Conservation (phyloP, 1,140 invertebrate species). For the Streblospio benedicti region DNA sequence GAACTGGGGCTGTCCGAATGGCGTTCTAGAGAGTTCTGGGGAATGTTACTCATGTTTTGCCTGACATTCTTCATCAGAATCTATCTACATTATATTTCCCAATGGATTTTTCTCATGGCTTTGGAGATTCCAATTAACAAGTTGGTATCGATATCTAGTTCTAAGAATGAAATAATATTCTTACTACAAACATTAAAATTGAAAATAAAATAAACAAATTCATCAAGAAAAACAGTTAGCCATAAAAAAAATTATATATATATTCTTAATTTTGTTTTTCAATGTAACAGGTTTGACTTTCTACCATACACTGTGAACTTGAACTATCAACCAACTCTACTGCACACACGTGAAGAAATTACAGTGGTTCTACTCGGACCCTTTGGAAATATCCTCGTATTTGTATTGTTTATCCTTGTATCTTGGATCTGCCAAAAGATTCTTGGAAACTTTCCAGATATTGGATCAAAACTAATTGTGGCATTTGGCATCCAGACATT, state of each 20-base stretch:
- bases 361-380: slow-evolving; percentile 37
- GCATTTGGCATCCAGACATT: slow-evolving; percentile 34
- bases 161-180: not conserved
- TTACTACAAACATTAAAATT: not conserved
- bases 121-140: slow-evolving; percentile 41
- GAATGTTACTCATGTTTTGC: slow-evolving; percentile 38
- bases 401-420: slow-evolving; percentile 30
- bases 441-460: slow-evolving; percentile 32
- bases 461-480: slow-evolving; percentile 39
- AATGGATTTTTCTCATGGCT: slow-evolving; percentile 37
- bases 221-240: too few relatives aligned
- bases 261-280: too few relatives aligned
- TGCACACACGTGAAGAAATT: slow-evolving; percentile 35
- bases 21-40: slow-evolving; percentile 42
- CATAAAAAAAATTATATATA: too few relatives aligned
- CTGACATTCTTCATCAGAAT: slow-evolving; percentile 36
- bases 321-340: slow-evolving; percentile 38
- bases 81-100: slow-evolving; percentile 36
- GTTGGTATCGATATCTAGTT: slow-evolving; percentile 26
- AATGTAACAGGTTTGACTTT: slow-evolving; percentile 41
- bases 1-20: slow-evolving; percentile 42
- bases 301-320: slow-evolving; percentile 38
- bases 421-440: slow-evolving; percentile 30
- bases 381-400: slow-evolving; percentile 29
- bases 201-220: too few relatives aligned